Conservation (phyloP, 2,113 vertebrate species). For the Zapus hudsonius region DNA sequence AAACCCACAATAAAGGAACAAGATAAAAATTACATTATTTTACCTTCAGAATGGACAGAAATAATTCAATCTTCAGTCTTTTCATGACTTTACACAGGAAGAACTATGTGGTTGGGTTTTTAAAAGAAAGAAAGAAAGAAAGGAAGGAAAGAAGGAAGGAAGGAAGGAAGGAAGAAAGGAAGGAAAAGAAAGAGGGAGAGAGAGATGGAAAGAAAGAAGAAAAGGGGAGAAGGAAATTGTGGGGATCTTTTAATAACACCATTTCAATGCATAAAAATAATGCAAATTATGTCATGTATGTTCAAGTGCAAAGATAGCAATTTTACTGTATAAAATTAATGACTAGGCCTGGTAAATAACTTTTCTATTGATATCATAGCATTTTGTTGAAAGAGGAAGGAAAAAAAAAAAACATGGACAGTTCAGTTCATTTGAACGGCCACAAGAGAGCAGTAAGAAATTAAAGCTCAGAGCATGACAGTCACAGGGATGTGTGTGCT, state of each 20-base stretch:
- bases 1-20: slow-evolving; percentile 43
- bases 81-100: slow-evolving; percentile 40
- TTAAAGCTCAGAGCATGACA: slow-evolving; percentile 73
- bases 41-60: slow-evolving; percentile 52
- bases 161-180: background rate
- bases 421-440: slow-evolving; percentile 85
- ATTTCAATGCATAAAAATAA: background rate
- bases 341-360: background rate
- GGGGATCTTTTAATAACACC: background rate
- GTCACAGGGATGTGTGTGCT: slow-evolving; percentile 22
- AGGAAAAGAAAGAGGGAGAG: background rate
- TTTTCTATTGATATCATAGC: slow-evolving; percentile 19
- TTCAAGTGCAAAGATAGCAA: slow-evolving; percentile 21
- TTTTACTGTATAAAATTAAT: slow-evolving; percentile 7
- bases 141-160: too few relatives aligned
- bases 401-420: slow-evolving; percentile 54
- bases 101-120: slow-evolving; percentile 39
- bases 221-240: background rate
- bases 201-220: background rate
- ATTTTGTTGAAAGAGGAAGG: background rate
- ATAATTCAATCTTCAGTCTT: slow-evolving; percentile 14
- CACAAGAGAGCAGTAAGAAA: slow-evolving; percentile 89
- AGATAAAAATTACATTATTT: slow-evolving; percentile 30
- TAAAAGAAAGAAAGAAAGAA: background rate
- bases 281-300: background rate